Percentiles rank a stretch among this genome's conserved stretches.
Conservation (phyloP, 1,140 invertebrate species). For the Oscheius sp. region DNA sequence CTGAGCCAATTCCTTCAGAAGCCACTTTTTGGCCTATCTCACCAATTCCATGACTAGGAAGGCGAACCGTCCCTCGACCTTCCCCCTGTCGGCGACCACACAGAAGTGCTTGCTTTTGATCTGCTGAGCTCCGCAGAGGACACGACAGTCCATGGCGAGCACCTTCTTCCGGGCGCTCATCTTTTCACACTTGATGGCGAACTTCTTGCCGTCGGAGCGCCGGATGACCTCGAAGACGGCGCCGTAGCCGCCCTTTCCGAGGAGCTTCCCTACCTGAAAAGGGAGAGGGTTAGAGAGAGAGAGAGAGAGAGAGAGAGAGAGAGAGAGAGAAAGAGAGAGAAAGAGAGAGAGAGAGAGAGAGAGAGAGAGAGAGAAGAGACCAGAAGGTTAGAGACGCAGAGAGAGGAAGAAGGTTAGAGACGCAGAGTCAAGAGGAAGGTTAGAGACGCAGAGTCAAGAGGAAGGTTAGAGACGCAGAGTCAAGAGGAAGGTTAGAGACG, state of each 20-base stretch:
- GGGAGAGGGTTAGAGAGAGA: too few species aligned
- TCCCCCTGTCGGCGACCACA: slow-evolving; percentile 24
- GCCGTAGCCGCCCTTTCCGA: slow-evolving; percentile 41
- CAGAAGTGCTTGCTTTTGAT: slow-evolving; percentile 39
- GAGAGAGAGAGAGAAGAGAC: too few species aligned
- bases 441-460: too few species aligned
- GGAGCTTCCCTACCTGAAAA: slow-evolving; percentile 30
- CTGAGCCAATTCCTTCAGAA: slow-evolving; percentile 6
- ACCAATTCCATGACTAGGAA: slow-evolving; percentile 39
- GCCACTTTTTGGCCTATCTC: slow-evolving; percentile 5
- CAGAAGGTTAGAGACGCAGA: too few species aligned
- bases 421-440: too few species aligned
- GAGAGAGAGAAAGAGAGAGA: too few species aligned
- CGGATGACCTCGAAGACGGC: slow-evolving; percentile 38
- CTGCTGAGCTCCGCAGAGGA: slow-evolving; percentile 29
- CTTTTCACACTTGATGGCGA: slow-evolving; percentile 16
- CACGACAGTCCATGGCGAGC: slow-evolving; percentile 38
- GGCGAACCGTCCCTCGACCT: slow-evolving; percentile 32
- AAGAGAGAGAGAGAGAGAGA: too few species aligned
- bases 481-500: too few species aligned
- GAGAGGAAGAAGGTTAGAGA: too few species aligned
- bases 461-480: too few species aligned
- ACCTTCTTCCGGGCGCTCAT: slow-evolving; percentile 1
- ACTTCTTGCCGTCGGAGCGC: slow-evolving; percentile 15
- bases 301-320: too few species aligned